Evolutionary conservation across 2,888 invertebrate genomes (phyloP).

Genomic region (Drosophila subquinaria): DNA sequence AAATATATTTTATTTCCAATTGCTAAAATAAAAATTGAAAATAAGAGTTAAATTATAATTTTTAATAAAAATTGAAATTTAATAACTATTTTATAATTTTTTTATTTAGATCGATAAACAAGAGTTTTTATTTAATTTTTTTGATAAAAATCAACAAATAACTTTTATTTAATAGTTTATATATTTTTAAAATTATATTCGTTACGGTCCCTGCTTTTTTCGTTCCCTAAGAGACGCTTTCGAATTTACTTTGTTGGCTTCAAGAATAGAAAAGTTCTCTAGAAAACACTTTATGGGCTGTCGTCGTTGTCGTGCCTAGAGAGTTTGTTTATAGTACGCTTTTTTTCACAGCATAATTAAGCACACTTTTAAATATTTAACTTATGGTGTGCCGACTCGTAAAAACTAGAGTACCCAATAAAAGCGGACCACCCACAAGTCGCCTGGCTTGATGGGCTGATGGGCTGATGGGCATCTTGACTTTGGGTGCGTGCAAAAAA

Average conservation of each 20-base stretch:
- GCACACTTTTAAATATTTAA: slow-evolving; percentile 77
- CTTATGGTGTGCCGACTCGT: slow-evolving; percentile 68
- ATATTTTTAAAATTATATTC: too few relatives aligned
- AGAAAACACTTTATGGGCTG: slow-evolving; percentile 49
- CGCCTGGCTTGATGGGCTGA: slow-evolving; percentile 20
- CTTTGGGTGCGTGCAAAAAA: slow-evolving; percentile 60
- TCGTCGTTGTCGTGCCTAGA: slow-evolving; percentile 29
- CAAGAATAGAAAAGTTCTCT: background rate
- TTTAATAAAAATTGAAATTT: too few relatives aligned
- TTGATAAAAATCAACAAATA: too few relatives aligned
- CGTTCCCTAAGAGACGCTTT: slow-evolving; percentile 21
- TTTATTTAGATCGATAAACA: too few relatives aligned
- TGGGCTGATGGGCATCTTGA: slow-evolving; percentile 32
- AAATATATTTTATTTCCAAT: too few relatives aligned
- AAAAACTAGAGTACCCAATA: slow-evolving; percentile 69
- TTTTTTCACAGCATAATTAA: slow-evolving; percentile 68
- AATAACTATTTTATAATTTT: too few relatives aligned
- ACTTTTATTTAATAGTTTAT: too few relatives aligned
- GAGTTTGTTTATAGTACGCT: slow-evolving; percentile 38
- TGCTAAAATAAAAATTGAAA: too few relatives aligned
- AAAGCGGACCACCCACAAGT: slow-evolving; percentile 65
- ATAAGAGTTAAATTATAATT: too few relatives aligned
- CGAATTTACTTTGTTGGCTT: slow-evolving; percentile 25
- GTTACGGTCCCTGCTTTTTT: too few relatives aligned
- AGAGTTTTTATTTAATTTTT: too few relatives aligned